These are phyloP conservation scores for Drosophila setosimentum DNA, from an alignment of 2,888 invertebrate genomes.

Conservation along the genomic window DNA sequence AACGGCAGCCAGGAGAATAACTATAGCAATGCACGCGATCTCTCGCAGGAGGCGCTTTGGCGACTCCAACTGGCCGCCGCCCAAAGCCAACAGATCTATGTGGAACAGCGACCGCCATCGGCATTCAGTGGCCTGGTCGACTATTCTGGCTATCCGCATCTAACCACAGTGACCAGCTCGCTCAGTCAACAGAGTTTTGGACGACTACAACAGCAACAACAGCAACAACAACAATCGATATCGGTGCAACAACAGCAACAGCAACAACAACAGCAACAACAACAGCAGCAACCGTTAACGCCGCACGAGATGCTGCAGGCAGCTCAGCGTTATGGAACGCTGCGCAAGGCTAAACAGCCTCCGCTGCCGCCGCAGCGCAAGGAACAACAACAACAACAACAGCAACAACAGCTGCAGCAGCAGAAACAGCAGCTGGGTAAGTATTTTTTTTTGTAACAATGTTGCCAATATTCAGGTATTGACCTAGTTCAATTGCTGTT, in stretches of 20 bases:
- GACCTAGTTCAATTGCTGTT: neutral
- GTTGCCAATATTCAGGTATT: neutral
- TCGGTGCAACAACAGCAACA: conserved; percentile 36
- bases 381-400: conserved; percentile 73
- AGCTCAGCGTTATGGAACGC: conserved; percentile 80
- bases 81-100: conserved; percentile 78
- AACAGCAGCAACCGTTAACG: conserved; percentile 51
- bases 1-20: conserved; percentile 77
- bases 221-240: conserved; percentile 28
- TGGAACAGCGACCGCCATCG: conserved; percentile 79
- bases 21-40: conserved; percentile 79
- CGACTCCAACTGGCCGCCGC: conserved; percentile 77
- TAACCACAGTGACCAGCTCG: conserved; percentile 76
- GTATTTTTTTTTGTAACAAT: conserved; percentile 28
- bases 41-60: conserved; percentile 82
- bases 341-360: conserved; percentile 78
- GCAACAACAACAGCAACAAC: conserved; percentile 39
- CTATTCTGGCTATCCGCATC: conserved; percentile 80
- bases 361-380: conserved; percentile 75
- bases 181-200: conserved; percentile 78
- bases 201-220: conserved; percentile 44
- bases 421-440: conserved; percentile 75
- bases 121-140: conserved; percentile 80
- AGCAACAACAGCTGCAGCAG: conserved; percentile 68
- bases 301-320: conserved; percentile 74